Conservation (phyloP, 2,113 vertebrate species). For the Mola mola region DNA sequence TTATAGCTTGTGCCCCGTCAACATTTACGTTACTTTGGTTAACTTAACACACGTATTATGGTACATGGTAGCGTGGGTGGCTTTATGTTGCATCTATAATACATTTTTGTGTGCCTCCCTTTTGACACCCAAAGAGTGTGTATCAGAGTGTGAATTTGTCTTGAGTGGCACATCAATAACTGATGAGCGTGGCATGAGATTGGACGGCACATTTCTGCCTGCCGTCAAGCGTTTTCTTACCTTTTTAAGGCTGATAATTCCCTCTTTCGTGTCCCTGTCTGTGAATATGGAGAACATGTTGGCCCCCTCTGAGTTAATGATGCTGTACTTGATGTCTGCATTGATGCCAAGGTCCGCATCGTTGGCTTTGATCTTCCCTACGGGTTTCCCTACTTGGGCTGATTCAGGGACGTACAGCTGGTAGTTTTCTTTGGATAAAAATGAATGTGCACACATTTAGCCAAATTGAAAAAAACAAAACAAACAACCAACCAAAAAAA, state of each 20-base stretch:
- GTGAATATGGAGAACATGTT: conserved; percentile 91
- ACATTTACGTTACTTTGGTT: too few species aligned
- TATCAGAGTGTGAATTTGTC: too few species aligned
- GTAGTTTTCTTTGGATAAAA: conserved; percentile 88
- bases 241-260: conserved; percentile 93
- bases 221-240: conserved; percentile 72
- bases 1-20: too few species aligned
- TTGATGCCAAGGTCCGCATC: conserved; percentile 94
- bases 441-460: conserved; percentile 10
- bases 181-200: too few species aligned
- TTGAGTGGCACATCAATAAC: too few species aligned
- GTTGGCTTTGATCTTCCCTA: conserved; percentile 97
- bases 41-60: too few species aligned
- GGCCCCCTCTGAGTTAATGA: conserved; percentile 92
- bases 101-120: too few species aligned
- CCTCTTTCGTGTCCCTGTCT: conserved; percentile 93
- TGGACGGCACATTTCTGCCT: too few species aligned
- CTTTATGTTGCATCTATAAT: too few species aligned
- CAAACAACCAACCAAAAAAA: neutral
- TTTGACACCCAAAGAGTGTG: too few species aligned
- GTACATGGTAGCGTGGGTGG: too few species aligned
- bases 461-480: neutral
- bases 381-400: conserved; percentile 92
- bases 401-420: conserved; percentile 96
- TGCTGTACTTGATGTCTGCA: conserved; percentile 94